Evolutionary conservation across 2,888 invertebrate species (phyloP), one percentile per base, ranked within the genome.

Genomic region (Toxonevra muliebris): DNA sequence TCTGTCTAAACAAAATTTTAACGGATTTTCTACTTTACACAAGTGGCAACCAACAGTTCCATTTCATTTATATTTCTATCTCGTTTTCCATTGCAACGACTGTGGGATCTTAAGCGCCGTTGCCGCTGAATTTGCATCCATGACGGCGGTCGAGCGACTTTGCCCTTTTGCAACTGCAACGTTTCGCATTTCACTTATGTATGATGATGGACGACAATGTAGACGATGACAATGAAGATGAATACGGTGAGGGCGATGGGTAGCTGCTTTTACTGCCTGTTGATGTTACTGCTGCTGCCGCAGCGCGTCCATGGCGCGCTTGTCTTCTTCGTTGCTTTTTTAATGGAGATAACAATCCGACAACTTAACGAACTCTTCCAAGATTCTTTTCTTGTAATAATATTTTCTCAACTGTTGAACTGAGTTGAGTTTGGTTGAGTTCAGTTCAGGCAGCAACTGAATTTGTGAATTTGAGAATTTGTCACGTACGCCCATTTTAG

Each of bases 401-500:
- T 30, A 7, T 30, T 30, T 30, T 30, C 30, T 7, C 30, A 30
- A 30, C 30, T 30, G 30, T 7, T 30, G 3, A 30, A 30, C 30
- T 30, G 30, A 30, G 30, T 30, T 30, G 30, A 30, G 30, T 30
- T 30, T 30, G 7, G 30, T 7, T 30, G 30, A 30, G 30, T 30
- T 30, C 30, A 30, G 30, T 30, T 30, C 7, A 30, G 30, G 30
- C 30, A 30, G 30, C 7, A 30, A 30, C 30, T 30, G 30, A 30
- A 30, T 17, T 55, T 57, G 65, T 48, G 57, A 65, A 57, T 65
- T 65, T 53, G 42, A 43, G 65, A 58, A 65, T 65, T 65, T 65
- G 65, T 65, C 65, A 65, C 65, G 65, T 65, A 58, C 65, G 53
- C 65, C 65, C 65, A 59, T 65, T 65, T 65, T 65, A 59, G 65